A percentile compares a stretch with the other conserved stretches of the same genome.
Evolutionary conservation across 92 coral and sea anemone genomes (phyloP).

Genomic region (Desmophyllum pertusum): DNA sequence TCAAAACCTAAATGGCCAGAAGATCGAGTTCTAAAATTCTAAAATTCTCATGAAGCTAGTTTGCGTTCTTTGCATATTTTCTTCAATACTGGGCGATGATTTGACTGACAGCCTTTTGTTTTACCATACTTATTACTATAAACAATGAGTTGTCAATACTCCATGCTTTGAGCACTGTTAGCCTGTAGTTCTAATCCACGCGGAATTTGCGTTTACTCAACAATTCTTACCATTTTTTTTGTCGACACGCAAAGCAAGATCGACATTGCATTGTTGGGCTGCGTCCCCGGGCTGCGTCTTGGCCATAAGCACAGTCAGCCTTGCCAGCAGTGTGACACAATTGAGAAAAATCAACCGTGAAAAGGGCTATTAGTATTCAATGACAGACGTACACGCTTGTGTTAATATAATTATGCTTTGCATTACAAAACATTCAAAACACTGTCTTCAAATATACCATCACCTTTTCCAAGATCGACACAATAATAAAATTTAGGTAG

Average conservation of each 20-base stretch:
- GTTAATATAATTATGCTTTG: slow-evolving; percentile 1
- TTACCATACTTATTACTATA: neutral
- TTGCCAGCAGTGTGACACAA: neutral
- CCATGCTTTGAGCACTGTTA: neutral
- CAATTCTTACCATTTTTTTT: neutral
- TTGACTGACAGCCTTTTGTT: neutral
- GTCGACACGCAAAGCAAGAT: neutral
- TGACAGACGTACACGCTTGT: neutral
- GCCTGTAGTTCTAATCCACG: slow-evolving; percentile 5
- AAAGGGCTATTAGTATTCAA: slow-evolving; percentile 9
- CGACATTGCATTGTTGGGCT: too few species aligned
- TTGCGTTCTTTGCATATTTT: neutral
- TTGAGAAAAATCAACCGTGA: neutral
- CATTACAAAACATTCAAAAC: slow-evolving; percentile 12
- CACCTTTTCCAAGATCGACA: neutral
- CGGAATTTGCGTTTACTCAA: neutral
- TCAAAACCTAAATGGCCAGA: neutral
- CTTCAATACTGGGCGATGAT: neutral
- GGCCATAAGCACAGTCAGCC: too few species aligned
- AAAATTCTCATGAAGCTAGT: neutral
- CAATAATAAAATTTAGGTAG: neutral
- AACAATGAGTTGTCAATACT: neutral
- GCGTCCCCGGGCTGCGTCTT: too few species aligned
- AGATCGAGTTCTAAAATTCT: neutral
- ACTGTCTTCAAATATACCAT: slow-evolving; percentile 1